Conservation (phyloP, 2,888 invertebrate genomes). For the Allacma fusca region DNA sequence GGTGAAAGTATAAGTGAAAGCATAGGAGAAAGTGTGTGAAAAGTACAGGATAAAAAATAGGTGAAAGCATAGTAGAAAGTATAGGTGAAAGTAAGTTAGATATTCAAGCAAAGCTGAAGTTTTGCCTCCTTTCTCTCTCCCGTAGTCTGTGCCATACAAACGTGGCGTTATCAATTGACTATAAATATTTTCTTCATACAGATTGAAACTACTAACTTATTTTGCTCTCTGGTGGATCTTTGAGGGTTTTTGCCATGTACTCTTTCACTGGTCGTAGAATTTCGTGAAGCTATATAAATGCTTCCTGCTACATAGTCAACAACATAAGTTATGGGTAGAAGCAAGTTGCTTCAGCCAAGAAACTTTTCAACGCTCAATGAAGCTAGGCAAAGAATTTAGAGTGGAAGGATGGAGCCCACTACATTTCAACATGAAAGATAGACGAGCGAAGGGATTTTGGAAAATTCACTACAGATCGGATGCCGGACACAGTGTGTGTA, state of each 20-base stretch:
- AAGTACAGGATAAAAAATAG: too few species aligned
- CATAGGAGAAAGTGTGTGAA: too few species aligned
- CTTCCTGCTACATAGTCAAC: constrained; percentile 34
- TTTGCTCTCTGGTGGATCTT: neutral
- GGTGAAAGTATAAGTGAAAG: too few species aligned
- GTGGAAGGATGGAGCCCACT: constrained; percentile 27
- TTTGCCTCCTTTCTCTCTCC: too few species aligned
- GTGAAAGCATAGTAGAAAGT: too few species aligned
- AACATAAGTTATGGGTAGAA: constrained; percentile 38
- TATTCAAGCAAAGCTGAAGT: too few species aligned
- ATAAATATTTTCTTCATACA: constrained; percentile 31
- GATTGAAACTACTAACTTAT: constrained; percentile 14
- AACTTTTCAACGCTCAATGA: constrained; percentile 38
- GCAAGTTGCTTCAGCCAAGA: constrained; percentile 37
- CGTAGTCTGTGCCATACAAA: too few species aligned
- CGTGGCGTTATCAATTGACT: constrained; percentile 10
- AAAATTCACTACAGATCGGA: neutral
- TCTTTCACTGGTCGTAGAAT: neutral
- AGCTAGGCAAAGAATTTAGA: constrained; percentile 31
- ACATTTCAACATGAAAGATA: constrained; percentile 32
- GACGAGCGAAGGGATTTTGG: constrained; percentile 15
- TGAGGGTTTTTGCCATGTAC: neutral
- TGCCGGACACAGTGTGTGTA: neutral
- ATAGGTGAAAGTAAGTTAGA: too few species aligned
- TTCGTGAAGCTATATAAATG: constrained; percentile 17